Percentiles rank a stretch among this genome's conserved stretches.
These are phyloP conservation scores for Ryuthela nishihirai DNA, from an alignment of 2,888 invertebrate genomes.

Conservation along the genomic window DNA sequence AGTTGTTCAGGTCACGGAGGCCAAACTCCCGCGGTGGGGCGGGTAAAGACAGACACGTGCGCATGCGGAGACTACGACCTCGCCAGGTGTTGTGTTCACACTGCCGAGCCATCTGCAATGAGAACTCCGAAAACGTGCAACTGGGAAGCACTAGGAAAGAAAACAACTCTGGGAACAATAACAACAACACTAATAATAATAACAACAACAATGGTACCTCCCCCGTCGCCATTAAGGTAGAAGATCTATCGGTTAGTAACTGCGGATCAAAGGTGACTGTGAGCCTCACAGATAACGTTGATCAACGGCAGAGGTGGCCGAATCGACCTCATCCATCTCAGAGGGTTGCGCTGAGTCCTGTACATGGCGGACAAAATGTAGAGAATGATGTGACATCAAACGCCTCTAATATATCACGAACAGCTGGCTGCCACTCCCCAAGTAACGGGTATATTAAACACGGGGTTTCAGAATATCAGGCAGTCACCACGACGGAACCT, in stretches of 20 bases:
- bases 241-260: too few species aligned
- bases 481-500: conserved; percentile 45
- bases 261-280: not conserved
- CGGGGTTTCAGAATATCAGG: not conserved
- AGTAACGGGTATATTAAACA: too few species aligned
- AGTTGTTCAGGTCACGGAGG: conserved; percentile 43
- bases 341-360: not conserved
- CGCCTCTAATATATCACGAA: too few species aligned
- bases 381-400: not conserved
- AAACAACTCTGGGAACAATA: too few species aligned
- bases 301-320: not conserved
- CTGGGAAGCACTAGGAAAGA: not conserved
- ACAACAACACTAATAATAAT: too few species aligned
- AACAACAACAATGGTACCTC: too few species aligned
- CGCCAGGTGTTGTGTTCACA: conserved; percentile 81
- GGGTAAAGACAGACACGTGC: conserved; percentile 59
- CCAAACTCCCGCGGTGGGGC: conserved; percentile 54
- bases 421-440: too few species aligned
- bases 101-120: conserved; percentile 77
- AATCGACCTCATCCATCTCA: not conserved
- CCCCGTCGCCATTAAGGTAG: too few species aligned
- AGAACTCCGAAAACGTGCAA: conserved; percentile 54
- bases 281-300: not conserved
- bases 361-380: not conserved
- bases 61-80: conserved; percentile 76